Evolutionary conservation across 2,797 vertebrate species (phyloP).

Genomic region (Thaleichthys pacificus): DNA sequence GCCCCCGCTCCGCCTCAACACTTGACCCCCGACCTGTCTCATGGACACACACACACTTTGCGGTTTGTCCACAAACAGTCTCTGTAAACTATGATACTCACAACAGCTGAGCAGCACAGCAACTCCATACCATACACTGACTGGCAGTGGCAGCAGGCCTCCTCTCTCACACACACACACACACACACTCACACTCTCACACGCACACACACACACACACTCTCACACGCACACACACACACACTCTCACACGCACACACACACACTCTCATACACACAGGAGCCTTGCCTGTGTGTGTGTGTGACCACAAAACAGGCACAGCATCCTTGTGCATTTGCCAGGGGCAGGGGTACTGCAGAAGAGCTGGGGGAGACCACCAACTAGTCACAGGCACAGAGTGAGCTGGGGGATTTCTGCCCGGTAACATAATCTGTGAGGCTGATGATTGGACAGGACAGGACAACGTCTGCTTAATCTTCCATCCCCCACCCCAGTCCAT

Average conservation of each 20-base stretch:
- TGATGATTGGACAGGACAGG: constrained; percentile 1
- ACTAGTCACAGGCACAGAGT: not conserved
- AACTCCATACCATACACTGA: no score
- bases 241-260: not conserved
- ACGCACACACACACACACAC: not conserved
- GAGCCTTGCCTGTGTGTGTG: not conserved
- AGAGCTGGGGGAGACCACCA: no score
- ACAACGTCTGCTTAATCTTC: not conserved
- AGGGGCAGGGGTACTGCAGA: no score
- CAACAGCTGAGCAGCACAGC: no score
- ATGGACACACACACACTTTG: not conserved
- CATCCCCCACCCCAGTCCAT: not conserved
- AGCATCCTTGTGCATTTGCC: no score
- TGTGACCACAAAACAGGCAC: no score
- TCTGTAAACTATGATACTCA: no score
- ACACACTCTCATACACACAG: no score
- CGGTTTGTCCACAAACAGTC: no score
- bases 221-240: not conserved
- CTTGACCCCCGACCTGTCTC: not conserved
- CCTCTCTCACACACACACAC: not conserved
- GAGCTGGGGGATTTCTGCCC: not conserved
- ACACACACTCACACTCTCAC: not conserved
- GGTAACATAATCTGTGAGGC: not conserved
- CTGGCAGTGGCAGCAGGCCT: no score
- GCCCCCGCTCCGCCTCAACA: not conserved